Base-by-base conservation (phyloP, 2,797 vertebrate genomes). In the Catostomus latipinnis region DNA sequence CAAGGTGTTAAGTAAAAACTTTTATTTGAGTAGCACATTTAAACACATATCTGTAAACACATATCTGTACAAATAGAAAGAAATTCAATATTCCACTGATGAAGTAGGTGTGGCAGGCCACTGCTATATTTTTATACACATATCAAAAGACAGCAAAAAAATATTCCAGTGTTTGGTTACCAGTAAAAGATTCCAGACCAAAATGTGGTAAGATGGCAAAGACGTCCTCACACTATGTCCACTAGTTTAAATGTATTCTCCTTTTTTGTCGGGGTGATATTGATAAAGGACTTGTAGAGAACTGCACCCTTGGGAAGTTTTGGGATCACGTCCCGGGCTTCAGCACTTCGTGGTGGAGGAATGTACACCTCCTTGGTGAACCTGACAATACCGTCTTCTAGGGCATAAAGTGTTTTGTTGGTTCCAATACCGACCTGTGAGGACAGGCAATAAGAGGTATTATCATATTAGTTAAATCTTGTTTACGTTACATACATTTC, bases 261-360 rank as follows among this genome's bases (percentile, higher is more conserved):
- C 82, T 96, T 95, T 54, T 91, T 91, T 61, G 90, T 83, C 9
- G 98, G 97, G 78, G 97, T 16, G 9, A 99, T 88, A 0, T 81
- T 98, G 86, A 99, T 93, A 58, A 98, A 99, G 54, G 98, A 97
- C 91, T 99, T 99, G 84, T 98, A 98, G 58, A 99, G 95, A 61
- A 99, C 6, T 0, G 95, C 89, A 34, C 96, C 96, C 83, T 81
- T 93, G 0, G 97, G 96, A 45, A 99, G 93, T 11, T 80, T 94
- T 76, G 91, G 89, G 87, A 98, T 93, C 71, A 97, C 61, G 1
- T 91, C 80, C 8, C 81, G 82, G 74, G 88, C 90, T 80, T 96
- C 94, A 0, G 0, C 9, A 86, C 93, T 92, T 60, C 89, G 92
- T 0, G 97, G 97, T 0, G 4, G 75, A 1, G 98, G 96, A 56